These are phyloP conservation scores for Orchesella flavescens DNA, from an alignment of 2,888 invertebrate genomes.

Conservation along the genomic window DNA sequence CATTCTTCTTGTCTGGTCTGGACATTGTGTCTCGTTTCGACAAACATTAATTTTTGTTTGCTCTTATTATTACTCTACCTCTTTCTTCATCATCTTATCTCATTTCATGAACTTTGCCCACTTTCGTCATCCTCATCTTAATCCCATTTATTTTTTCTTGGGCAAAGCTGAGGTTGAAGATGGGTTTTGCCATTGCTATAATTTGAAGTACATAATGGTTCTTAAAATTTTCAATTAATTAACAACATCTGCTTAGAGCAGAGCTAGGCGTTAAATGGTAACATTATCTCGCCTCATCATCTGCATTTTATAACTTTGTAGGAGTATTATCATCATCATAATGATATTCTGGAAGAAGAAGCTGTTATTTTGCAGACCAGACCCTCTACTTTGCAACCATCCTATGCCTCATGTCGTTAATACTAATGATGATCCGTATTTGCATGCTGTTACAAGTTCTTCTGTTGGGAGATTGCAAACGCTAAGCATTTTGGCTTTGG, in stretches of 20 bases:
- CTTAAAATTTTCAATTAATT: too few relatives aligned
- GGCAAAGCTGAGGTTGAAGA: too few relatives aligned
- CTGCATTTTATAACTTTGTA: background rate
- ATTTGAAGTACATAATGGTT: too few relatives aligned
- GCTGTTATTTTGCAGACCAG: background rate
- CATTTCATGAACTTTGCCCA: background rate
- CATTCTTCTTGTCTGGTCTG: too few relatives aligned
- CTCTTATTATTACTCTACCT: background rate
- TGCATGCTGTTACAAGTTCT: background rate
- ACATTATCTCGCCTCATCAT: slow-evolving; percentile 19
- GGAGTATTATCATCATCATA: background rate
- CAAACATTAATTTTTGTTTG: too few relatives aligned
- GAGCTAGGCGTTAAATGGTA: background rate
- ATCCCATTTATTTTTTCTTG: too few relatives aligned
- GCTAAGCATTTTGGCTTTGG: background rate
- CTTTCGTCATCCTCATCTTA: too few relatives aligned
- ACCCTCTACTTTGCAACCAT: background rate
- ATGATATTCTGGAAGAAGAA: slow-evolving; percentile 19
- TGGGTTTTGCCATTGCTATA: too few relatives aligned
- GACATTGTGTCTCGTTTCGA: too few relatives aligned
- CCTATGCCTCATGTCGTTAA: background rate
- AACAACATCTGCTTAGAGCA: too few relatives aligned
- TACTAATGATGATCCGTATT: background rate
- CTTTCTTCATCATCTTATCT: background rate
- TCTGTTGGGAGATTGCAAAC: background rate